Evolutionary conservation across 92 coral and sea anemone genomes (phyloP), one percentile per base, ranked within the genome.

Genomic region (Chrysogorgia sp.): DNA sequence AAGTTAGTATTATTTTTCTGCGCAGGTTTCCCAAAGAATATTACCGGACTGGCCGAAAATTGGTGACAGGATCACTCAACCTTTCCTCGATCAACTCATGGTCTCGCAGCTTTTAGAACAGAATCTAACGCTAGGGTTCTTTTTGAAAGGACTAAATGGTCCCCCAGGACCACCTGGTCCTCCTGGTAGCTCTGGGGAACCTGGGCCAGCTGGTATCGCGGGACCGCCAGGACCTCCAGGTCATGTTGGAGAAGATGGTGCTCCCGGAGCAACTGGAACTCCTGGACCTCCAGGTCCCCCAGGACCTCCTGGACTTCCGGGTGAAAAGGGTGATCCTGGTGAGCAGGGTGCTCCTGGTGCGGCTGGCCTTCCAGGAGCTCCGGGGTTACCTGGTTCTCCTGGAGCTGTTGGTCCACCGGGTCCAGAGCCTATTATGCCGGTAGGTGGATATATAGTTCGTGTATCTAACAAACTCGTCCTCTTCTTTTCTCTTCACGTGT

Each of bases 21-120:
- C 31, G 25, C 88, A 96, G 99, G 40, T 76, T 71, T 87, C 97
- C 56, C 99, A 96, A 84, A 79, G 87, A 89, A 86, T 96, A 28
- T 71, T 96, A 75, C 96, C 99, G 69, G 99, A 96, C 81, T 96
- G 99, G 99, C 99, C 99, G 58, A 96, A 96, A 87, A 96, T 96
- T 77, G 99, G 99, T 63, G 99, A 96, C 92, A 86, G 99, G 80
- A 96, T 96, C 76, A 96, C 99, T 28, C 99, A 96, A 78, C 99
- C 99, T 3, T 96, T 96, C 83, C 96, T 96, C 61, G 99, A 96
- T 70, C 99, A 96, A 67, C 81, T 96, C 50, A 96, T 96, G 99
- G 99, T 96, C 90, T 92, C 97, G 75, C 99, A 96, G 83, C 91
- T 96, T 60, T 81, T 96, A 69, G 99, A 96, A 75, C 99, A 96